Percentiles rank a stretch among this genome's conserved stretches.
phyloP scores from a whole-genome alignment of 2,797 vertebrate species.

The Vespertilio murinus region DNA sequence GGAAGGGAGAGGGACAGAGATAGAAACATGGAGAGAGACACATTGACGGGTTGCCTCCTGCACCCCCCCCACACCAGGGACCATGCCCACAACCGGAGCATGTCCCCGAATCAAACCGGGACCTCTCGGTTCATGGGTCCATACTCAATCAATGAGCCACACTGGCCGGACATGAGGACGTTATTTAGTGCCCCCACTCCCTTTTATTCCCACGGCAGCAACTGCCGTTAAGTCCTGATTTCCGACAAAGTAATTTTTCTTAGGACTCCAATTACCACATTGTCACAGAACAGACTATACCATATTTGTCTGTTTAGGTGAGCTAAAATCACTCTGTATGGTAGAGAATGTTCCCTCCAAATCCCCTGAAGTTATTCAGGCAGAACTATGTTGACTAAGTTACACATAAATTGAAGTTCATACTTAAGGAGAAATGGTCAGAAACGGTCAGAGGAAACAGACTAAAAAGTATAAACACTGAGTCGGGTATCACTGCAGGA shows the following conservation, averaged over 20 bases:
- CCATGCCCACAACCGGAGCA: too few species aligned
- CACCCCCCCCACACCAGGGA: too few species aligned
- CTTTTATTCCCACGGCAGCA: not conserved
- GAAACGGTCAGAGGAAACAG: not conserved
- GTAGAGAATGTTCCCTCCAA: not conserved
- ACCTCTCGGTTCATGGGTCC: too few species aligned
- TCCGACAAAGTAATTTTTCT: not conserved
- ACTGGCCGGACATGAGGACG: not conserved
- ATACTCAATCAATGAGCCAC: too few species aligned
- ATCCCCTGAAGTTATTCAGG: not conserved
- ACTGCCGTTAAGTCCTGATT: slow-evolving; percentile 23
- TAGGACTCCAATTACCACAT: not conserved
- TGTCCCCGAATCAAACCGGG: too few species aligned
- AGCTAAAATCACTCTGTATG: not conserved
- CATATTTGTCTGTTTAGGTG: not conserved
- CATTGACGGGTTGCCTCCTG: too few species aligned
- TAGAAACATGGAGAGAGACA: too few species aligned
- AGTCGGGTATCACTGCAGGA: not conserved
- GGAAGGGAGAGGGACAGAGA: too few species aligned
- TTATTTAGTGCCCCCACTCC: not conserved
- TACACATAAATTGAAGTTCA: not conserved
- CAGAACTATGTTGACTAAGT: not conserved
- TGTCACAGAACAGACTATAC: not conserved
- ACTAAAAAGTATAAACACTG: not conserved
- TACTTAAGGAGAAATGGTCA: not conserved